phyloP scores from a whole-genome alignment of 2,888 invertebrate species.

The Uropetala carovei region DNA sequence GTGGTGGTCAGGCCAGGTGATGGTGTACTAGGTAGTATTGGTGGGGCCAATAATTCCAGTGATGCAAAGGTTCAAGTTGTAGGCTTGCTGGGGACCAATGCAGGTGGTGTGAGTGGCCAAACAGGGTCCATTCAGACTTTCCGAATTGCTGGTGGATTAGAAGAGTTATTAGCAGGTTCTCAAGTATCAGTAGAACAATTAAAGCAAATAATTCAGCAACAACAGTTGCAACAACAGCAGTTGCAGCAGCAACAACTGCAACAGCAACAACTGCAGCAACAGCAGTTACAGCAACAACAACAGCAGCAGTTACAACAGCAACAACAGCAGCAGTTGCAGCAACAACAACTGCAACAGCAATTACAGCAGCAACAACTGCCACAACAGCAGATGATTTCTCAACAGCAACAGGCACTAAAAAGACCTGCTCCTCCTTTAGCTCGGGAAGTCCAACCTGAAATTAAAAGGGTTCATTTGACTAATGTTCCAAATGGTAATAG shows the following conservation, averaged over 20 bases:
- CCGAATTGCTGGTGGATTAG: conserved; percentile 88
- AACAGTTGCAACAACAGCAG: conserved; percentile 67
- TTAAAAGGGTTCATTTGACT: conserved; percentile 30
- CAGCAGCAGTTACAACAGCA: conserved; percentile 74
- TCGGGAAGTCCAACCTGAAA: conserved; percentile 45
- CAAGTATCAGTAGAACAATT: conserved; percentile 70
- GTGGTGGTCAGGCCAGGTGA: conserved; percentile 53
- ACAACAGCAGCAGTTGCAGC: conserved; percentile 69
- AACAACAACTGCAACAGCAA: conserved; percentile 67
- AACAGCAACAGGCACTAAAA: conserved; percentile 65
- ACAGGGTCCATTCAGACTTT: conserved; percentile 91
- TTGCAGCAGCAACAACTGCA: conserved; percentile 69
- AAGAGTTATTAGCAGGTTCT: conserved; percentile 83
- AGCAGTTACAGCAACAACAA: conserved; percentile 68
- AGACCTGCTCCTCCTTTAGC: conserved; percentile 36
- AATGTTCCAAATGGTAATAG: conserved; percentile 57
- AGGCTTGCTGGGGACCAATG: conserved; percentile 49
- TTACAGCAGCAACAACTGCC: conserved; percentile 71
- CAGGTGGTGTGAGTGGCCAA: conserved; percentile 75
- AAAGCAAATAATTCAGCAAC: conserved; percentile 69
- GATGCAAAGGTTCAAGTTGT: conserved; percentile 59
- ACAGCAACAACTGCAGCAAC: conserved; percentile 70
- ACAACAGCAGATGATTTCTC: conserved; percentile 75
- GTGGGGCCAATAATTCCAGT: conserved; percentile 58
- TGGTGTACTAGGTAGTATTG: conserved; percentile 38